Base-by-base conservation (phyloP, 2,797 vertebrate species). In the Schizopygopsis pylzovi region DNA sequence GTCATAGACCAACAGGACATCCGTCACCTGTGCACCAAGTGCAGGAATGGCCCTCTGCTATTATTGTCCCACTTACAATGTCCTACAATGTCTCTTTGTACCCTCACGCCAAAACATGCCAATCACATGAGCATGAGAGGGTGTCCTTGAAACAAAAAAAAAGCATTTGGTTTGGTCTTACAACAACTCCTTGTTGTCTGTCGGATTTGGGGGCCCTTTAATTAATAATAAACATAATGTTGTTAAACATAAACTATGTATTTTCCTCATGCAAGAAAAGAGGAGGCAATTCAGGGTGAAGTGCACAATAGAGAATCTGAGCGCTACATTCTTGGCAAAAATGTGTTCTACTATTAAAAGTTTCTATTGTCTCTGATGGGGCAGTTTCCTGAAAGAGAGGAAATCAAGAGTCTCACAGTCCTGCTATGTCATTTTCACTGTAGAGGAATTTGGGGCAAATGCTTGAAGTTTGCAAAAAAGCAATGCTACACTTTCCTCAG, bases 1-100 rank as follows among this genome's bases (percentile, higher is more conserved):
- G 85, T 89, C 87, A 87, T 37, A 84, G 52, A 70, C 86, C 52
- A 82, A 87, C 85, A 90, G 92, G 92, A 92, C 87, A 91, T 90
- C 92, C 86, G 91, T 91, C 92, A 93, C 89, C 91, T 93, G 89
- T 86, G 61, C 79, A 84, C 75, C 20, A 76, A 86, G 84, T 79
- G 82, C n/a, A 76, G 86, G 47, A 79, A 81, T 86, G 75, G 54
- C 59, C 25, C 71, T 84, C 81, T 80, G 84, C 90, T 90, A 87
- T 90, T 91, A 91, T 82, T 81, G 88, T 88, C 82, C 83, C 43
- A 45, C 54, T 76, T 77, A 92, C 91, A 90, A 91, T 90, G 86
- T 72, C 61, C 77, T 61, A 85, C 84, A 85, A 85, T 81, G 84
- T 65, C 77, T 81, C 79, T 89, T 90, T 91, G 85, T 90, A 72